phyloP scores from a whole-genome alignment of 1,140 invertebrate species.

The Bombus impatiens region DNA sequence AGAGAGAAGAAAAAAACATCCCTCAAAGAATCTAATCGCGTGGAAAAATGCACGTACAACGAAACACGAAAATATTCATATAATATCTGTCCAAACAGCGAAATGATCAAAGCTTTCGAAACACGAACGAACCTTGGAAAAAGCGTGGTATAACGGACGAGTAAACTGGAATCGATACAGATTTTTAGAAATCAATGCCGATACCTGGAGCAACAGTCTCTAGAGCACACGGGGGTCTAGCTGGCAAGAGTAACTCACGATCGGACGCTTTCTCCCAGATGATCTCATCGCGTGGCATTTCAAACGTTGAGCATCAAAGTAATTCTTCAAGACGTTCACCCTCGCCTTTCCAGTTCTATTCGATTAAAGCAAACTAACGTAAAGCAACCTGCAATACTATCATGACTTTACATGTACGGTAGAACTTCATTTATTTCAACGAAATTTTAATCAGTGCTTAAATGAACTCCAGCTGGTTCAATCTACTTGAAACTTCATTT shows the following conservation, averaged over 20 bases:
- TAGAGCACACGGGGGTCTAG: background rate
- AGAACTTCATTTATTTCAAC: background rate
- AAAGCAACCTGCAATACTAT: background rate
- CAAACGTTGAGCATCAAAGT: too few relatives aligned
- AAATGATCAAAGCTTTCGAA: too few relatives aligned
- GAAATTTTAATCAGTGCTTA: background rate
- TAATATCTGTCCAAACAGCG: too few relatives aligned
- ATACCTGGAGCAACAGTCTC: background rate
- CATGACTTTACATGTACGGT: background rate
- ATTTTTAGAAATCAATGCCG: too few relatives aligned
- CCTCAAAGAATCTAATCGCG: background rate
- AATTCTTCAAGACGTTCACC: background rate
- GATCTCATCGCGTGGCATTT: conserved; percentile 13
- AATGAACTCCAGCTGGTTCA: background rate
- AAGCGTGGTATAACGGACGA: too few relatives aligned
- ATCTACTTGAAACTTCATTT: background rate
- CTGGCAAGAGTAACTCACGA: background rate
- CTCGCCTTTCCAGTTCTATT: background rate
- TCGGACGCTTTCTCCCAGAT: background rate
- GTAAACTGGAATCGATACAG: too few relatives aligned
- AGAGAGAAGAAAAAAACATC: background rate
- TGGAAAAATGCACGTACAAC: background rate
- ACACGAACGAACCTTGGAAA: too few relatives aligned
- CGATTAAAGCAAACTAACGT: too few relatives aligned
- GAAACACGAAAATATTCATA: too few relatives aligned